These are phyloP conservation scores for Liodrosophila aerea DNA, from an alignment of 2,888 invertebrate species.

Conservation along the genomic window DNA sequence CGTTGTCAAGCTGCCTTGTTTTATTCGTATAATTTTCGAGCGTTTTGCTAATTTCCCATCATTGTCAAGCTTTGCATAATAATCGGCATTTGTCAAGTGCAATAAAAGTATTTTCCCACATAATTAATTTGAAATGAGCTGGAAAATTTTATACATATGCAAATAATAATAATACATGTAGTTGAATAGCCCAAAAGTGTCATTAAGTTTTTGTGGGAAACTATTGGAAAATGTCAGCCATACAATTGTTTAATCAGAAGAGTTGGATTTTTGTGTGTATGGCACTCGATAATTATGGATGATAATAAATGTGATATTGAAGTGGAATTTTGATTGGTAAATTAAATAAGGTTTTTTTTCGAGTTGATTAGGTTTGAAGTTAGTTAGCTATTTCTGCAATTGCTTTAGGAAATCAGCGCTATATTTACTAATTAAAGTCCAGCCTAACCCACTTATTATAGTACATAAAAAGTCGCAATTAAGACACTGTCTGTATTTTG, in stretches of 20 bases:
- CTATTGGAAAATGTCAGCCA: neutral
- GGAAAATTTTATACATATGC: conserved; percentile 31
- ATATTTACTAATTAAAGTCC: neutral
- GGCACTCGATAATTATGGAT: no score
- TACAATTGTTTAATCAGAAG: neutral
- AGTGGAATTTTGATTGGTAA: neutral
- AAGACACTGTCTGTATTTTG: neutral
- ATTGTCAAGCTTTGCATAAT: conserved; percentile 24
- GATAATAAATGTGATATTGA: neutral
- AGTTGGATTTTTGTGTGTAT: neutral
- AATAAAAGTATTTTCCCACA: conserved; percentile 32
- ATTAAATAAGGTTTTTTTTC: no score
- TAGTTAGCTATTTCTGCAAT: no score
- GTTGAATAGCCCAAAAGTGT: conserved; percentile 1
- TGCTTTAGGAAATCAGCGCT: no score
- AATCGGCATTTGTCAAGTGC: conserved; percentile 43
- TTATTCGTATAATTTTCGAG: neutral
- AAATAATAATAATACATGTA: conserved; percentile 15
- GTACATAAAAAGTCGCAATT: no score
- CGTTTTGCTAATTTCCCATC: conserved; percentile 24
- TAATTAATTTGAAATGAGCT: conserved; percentile 43
- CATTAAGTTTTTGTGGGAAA: conserved; percentile 1
- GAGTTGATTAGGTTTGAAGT: no score
- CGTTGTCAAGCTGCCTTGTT: conserved; percentile 8
- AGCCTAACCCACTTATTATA: no score